Conservation (phyloP, 2,113 vertebrate genomes). For the Eurystomus gularis region DNA sequence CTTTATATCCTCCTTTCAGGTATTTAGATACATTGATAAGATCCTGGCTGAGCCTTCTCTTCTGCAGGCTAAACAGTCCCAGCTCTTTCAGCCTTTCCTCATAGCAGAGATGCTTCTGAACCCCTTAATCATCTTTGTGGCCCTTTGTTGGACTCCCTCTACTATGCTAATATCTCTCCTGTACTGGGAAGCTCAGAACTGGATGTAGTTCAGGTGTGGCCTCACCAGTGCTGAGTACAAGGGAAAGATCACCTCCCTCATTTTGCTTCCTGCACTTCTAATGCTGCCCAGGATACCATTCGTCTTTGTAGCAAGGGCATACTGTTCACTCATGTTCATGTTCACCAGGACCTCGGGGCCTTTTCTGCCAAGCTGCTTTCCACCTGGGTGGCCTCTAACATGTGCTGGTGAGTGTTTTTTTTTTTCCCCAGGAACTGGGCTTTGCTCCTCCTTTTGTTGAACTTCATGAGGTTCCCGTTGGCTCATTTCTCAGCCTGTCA, state of each 20-base stretch:
- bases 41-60: neutral
- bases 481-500: neutral
- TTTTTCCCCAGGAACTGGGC: neutral
- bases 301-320: neutral
- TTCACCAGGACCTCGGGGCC: neutral
- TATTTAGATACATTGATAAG: neutral
- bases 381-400: neutral
- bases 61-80: neutral
- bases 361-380: neutral
- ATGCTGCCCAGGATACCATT: neutral
- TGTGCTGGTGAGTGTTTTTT: neutral
- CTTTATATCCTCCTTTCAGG: too few relatives aligned
- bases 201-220: neutral
- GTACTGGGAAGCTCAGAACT: neutral
- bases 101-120: accelerated
- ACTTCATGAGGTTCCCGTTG: neutral
- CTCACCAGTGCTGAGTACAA: neutral
- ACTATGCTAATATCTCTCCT: neutral
- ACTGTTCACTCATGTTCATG: neutral
- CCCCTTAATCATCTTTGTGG: neutral
- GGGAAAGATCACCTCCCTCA: neutral
- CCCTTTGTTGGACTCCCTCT: neutral
- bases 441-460: neutral
- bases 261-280: neutral
- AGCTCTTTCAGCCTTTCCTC: neutral